phyloP scores from a whole-genome alignment of 2,113 vertebrate genomes.

The Mystacornis crossleyi region DNA sequence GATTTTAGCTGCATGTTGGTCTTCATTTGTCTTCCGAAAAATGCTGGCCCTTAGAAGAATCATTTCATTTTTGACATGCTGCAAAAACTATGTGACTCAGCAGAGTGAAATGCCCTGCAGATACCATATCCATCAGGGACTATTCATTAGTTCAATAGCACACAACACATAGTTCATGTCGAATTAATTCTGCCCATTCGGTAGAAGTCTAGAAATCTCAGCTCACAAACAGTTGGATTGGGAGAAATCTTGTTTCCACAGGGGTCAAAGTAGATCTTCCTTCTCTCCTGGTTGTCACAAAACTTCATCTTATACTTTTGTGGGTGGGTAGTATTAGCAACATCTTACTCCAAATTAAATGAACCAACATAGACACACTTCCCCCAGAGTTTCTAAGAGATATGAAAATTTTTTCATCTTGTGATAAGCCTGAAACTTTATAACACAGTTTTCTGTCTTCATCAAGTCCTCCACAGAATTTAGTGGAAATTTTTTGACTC shows the following conservation, averaged over 20 bases:
- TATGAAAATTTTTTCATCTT: background rate
- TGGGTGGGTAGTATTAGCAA: background rate
- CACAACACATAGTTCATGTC: background rate
- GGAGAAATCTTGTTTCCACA: background rate
- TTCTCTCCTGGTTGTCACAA: background rate
- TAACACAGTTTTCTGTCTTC: background rate
- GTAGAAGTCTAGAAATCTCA: background rate
- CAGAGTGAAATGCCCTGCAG: background rate
- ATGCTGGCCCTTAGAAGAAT: constrained; percentile 52
- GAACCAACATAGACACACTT: background rate
- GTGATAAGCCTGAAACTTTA: background rate
- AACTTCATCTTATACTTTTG: background rate
- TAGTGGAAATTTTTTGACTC: background rate
- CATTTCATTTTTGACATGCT: constrained; percentile 24
- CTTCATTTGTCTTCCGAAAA: constrained; percentile 25
- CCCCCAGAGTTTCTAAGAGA: background rate
- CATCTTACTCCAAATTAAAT: background rate
- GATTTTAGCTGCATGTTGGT: background rate
- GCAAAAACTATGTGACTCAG: constrained; percentile 22
- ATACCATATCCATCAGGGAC: background rate
- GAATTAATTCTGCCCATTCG: background rate
- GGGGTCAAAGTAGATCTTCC: background rate
- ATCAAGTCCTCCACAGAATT: background rate
- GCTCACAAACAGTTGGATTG: background rate
- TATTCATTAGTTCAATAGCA: background rate